These are phyloP conservation scores for Poicephalus meyeri DNA, from an alignment of 2,113 vertebrate species.

Conservation along the genomic window DNA sequence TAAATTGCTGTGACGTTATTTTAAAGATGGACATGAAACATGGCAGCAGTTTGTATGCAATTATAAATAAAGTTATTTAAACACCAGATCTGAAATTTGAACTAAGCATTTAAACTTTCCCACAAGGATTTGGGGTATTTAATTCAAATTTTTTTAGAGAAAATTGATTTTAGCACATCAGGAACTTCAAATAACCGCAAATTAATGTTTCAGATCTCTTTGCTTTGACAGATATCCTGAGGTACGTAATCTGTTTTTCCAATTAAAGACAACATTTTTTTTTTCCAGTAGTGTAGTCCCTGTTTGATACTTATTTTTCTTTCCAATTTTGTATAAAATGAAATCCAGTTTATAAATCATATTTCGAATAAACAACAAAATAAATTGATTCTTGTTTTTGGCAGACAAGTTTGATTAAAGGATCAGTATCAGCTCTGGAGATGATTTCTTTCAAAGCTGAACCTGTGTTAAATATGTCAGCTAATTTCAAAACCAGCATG, in stretches of 20 bases:
- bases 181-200: background rate
- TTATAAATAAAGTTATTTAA: background rate
- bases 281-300: background rate
- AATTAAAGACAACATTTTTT: background rate
- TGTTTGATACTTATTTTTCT: background rate
- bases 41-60: background rate
- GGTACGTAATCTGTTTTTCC: background rate
- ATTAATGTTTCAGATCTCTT: background rate
- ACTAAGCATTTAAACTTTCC: background rate
- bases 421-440: constrained; percentile 53
- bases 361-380: constrained; percentile 9
- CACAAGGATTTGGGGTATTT: background rate
- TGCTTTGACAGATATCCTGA: background rate
- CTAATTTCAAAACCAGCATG: constrained; percentile 67
- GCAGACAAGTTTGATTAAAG: constrained; percentile 11
- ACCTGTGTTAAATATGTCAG: background rate
- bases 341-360: background rate
- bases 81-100: background rate
- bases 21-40: background rate
- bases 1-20: background rate
- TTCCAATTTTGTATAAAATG: background rate
- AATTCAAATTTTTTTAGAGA: background rate
- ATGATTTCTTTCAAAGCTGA: constrained; percentile 45
- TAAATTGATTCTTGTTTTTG: constrained; percentile 5
- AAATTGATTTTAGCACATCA: background rate